Base-by-base conservation (phyloP, 2,113 vertebrate species). In the Cyanoliseus patagonus region DNA sequence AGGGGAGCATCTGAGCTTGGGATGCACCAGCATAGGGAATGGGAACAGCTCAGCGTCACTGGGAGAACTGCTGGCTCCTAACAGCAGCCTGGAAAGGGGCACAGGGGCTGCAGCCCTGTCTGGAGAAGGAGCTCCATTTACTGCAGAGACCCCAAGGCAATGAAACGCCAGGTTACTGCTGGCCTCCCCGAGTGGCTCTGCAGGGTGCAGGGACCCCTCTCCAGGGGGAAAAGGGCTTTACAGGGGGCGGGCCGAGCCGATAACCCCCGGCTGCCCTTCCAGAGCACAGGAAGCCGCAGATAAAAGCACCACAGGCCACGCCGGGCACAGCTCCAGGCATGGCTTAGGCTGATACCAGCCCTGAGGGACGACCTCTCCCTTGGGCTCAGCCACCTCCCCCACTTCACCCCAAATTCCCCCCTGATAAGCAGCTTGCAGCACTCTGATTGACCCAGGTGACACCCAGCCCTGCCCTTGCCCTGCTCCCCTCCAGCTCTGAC, bases 261-360 rank as follows among this genome's bases (percentile, higher is more conserved):
- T 96, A 96, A 95, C 67, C 51, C 85, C 39, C 3, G 41, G 79
- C 85, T 85, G 94, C 92, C 88, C 78, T 85, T 39, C 77, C 87
- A 0, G 9, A 77, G 88, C 85, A 62, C 44, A 47, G 72, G 96
- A 72, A 90, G 53, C 75, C 0, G 7, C 85, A 92, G 96, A 97
- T 96, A 96, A 96, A 75, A 51, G 85, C 39, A 2, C 39, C 2
- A 10, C 6, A 11, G 33, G 72, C 79, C 84, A 72, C 85, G 67
- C 31, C 3, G 76, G 91, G 93, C 93, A 88, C 83, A 18, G 91
- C 44, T 90, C 96, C 92, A 47, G 35, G 88, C 75, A 92, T 97
- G 96, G 35, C 35, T 39, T 11, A 28, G 57, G 53, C 90, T 92
- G 95, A 97, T 97, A 96, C 44, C 33, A 3, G 23, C 75, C 91